Conservation (phyloP, 2,113 vertebrate species). For the Desmodus rotundus region DNA sequence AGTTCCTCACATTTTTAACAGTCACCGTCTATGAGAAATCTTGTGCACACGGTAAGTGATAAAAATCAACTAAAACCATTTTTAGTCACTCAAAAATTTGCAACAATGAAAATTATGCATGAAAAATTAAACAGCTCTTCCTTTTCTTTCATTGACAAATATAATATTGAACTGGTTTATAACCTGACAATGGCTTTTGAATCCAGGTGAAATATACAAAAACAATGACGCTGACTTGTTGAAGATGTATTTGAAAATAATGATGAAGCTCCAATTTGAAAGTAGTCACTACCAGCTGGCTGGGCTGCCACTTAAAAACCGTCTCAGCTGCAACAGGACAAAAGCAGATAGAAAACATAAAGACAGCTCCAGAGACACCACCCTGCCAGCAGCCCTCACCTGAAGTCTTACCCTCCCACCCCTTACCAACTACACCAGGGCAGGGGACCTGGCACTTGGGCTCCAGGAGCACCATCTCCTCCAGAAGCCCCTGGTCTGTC, state of each 20-base stretch:
- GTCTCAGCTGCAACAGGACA: not conserved
- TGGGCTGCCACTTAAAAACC: not conserved
- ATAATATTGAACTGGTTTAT: not conserved
- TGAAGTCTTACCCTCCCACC: not conserved
- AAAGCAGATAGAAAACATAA: not conserved
- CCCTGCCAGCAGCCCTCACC: not conserved
- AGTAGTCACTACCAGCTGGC: not conserved
- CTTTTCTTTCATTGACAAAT: not conserved
- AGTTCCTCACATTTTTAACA: not conserved
- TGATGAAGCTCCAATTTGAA: not conserved
- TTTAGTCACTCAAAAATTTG: not conserved
- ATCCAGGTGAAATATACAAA: not conserved
- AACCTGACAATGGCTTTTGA: not conserved
- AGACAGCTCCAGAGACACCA: not conserved
- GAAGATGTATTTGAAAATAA: not conserved
- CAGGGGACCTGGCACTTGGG: not conserved
- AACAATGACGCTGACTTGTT: not conserved
- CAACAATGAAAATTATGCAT: not conserved
- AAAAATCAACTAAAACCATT: not conserved
- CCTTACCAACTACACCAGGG: not conserved
- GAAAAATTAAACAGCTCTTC: not conserved
- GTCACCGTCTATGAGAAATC: not conserved
- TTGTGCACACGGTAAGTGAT: not conserved
- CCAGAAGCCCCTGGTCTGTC: not conserved
- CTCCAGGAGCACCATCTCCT: too few relatives aligned